These are phyloP conservation scores for Enteromius radiatus DNA, from an alignment of 2,797 vertebrate species.

Conservation along the genomic window DNA sequence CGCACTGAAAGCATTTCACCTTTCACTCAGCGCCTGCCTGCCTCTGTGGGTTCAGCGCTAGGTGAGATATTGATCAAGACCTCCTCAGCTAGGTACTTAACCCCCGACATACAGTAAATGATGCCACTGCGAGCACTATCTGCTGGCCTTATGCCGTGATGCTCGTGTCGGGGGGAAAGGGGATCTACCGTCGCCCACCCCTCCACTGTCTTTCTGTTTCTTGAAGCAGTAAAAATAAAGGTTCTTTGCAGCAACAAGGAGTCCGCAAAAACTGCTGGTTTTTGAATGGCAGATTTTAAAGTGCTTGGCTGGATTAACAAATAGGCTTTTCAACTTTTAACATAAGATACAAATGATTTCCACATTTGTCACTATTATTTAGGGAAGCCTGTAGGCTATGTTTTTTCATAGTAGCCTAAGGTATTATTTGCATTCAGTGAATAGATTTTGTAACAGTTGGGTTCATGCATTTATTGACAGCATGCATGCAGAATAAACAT, in stretches of 20 bases:
- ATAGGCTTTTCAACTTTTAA: not conserved
- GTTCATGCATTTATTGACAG: not conserved
- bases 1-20: slow-evolving; percentile 48
- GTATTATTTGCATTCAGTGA: not conserved
- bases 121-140: slow-evolving; percentile 34
- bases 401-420: not conserved
- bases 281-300: not conserved
- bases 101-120: slow-evolving; percentile 56
- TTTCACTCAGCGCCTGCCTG: slow-evolving; percentile 42
- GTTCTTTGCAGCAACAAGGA: not conserved
- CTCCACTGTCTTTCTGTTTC: slow-evolving; percentile 34
- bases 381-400: not conserved
- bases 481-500: not conserved
- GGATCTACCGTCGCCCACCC: not conserved
- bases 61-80: slow-evolving; percentile 59
- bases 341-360: not conserved
- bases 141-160: slow-evolving; percentile 14
- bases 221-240: not conserved
- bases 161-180: not conserved
- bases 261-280: not conserved
- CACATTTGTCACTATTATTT: not conserved
- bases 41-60: slow-evolving; percentile 26
- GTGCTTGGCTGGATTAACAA: not conserved
- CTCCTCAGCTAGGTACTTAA: slow-evolving; percentile 53
- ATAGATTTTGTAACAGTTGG: not conserved